Base-by-base conservation (phyloP, 2,113 vertebrate species). In the Gymnarchus niloticus region DNA sequence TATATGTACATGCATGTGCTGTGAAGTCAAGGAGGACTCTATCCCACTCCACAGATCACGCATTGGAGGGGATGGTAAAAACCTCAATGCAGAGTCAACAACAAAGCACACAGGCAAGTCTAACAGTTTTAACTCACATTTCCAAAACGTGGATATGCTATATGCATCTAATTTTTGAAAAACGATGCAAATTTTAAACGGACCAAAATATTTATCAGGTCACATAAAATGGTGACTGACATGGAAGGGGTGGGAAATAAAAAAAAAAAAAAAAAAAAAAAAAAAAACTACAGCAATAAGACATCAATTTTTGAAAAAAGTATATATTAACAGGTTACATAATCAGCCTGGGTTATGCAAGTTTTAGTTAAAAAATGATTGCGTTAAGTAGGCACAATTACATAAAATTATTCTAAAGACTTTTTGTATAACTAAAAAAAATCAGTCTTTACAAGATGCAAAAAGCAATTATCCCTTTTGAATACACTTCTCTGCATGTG, bases 391-490 rank as follows among this genome's bases (percentile, higher is more conserved):
- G 84, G 82, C 82, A 85, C 84, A 85, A 73, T 48, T 84, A 84
- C 83, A 84, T n/a, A 85, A 85, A 84, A 65, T 56, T 61, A 84
- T 83, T 59, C 19, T 33, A 57, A 56, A 56, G 28, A 56, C 49
- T 73, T 59, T 90, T 90, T 94, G 90, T 91, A 91, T 91, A 93
- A 88, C 86, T 91, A 92, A 84, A 86, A 83, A 61, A 57, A 52
- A 86, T 91, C 91, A 92, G 88, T 90, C 88, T 90, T 90, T 91
- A 89, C 86, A 89, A 83, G 87, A 59, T 85, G 6, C 84, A 88
- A 44, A 89, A 54, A 84, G 83, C 48, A 21, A 37, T 84, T 56
- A 86, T 92, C 87, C 88, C 90, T 92, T 92, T 88, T 89, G 80
- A 87, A 91, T 86, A 77, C 86, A 87, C n/a, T n/a, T n/a, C n/a